Percentiles rank a stretch among this genome's conserved stretches.
Conservation (phyloP, 2,888 invertebrate species). For the Philhelius pedissequus region DNA sequence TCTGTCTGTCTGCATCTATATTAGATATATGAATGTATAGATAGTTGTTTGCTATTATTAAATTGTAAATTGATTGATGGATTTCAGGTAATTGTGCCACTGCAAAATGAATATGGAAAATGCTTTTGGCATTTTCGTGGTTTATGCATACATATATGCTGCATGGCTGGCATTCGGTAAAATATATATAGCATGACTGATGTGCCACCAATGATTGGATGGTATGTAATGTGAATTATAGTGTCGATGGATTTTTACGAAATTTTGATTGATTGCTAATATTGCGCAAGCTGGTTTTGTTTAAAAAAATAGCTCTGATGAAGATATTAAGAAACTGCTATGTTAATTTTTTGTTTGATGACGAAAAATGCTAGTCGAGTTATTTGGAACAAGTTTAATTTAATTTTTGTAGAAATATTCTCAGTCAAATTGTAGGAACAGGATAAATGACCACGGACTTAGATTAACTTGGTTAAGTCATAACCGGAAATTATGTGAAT, state of each 20-base stretch:
- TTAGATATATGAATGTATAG: neutral
- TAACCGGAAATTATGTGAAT: too few species aligned
- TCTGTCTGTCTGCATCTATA: conserved; percentile 34
- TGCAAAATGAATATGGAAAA: conserved; percentile 65
- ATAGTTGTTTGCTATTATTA: conserved; percentile 47
- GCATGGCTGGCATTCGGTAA: conserved; percentile 12
- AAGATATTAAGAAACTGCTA: conserved; percentile 4
- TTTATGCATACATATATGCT: neutral
- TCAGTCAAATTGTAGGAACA: neutral
- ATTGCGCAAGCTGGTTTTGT: conserved; percentile 35
- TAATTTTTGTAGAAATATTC: neutral
- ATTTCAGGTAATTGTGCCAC: conserved; percentile 66
- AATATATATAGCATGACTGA: conserved; percentile 34
- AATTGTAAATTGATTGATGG: conserved; percentile 65
- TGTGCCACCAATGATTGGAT: conserved; percentile 38
- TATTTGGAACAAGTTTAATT: neutral
- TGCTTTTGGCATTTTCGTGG: conserved; percentile 58
- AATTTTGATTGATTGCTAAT: conserved; percentile 59
- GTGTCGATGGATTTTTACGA: conserved; percentile 65
- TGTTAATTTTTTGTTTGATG: neutral
- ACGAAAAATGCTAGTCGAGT: neutral
- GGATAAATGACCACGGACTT: neutral
- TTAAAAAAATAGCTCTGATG: conserved; percentile 16
- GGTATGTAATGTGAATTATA: conserved; percentile 14
- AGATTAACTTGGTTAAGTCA: too few species aligned